These are phyloP conservation scores for Aphrocallistes beatrix DNA, from an alignment of 37 sponge, comb jelly and placozoan species.

Conservation along the genomic window DNA sequence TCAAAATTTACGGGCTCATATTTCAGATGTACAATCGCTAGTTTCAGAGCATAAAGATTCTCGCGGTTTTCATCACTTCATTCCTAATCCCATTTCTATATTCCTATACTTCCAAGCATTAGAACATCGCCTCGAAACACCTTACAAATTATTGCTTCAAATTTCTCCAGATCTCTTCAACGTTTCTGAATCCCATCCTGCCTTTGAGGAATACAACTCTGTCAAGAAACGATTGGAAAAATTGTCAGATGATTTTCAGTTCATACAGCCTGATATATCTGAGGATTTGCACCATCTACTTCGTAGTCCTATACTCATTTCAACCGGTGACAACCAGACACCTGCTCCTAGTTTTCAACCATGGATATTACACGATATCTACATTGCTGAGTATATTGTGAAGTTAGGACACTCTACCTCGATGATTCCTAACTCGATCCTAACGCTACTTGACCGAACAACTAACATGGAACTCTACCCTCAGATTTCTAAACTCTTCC, in stretches of 20 bases:
- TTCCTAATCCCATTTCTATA: background rate
- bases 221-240: background rate
- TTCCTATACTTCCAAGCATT: background rate
- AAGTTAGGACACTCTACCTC: background rate
- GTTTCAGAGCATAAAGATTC: background rate
- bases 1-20: background rate
- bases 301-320: background rate
- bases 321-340: background rate
- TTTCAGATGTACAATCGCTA: background rate
- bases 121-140: background rate
- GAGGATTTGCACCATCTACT: background rate
- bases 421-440: background rate
- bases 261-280: background rate
- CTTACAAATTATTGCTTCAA: background rate
- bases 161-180: background rate
- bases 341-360: background rate
- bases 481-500: background rate
- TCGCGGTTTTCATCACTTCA: constrained; percentile 10
- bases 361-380: background rate
- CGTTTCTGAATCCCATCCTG: background rate
- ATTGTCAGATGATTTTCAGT: background rate
- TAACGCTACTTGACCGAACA: background rate
- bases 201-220: background rate
- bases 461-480: background rate
- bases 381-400: background rate